Percentiles rank a stretch among this genome's conserved stretches.
Evolutionary conservation across 2,797 vertebrate genomes (phyloP).

Genomic region (Hippoglossus hippoglossus): DNA sequence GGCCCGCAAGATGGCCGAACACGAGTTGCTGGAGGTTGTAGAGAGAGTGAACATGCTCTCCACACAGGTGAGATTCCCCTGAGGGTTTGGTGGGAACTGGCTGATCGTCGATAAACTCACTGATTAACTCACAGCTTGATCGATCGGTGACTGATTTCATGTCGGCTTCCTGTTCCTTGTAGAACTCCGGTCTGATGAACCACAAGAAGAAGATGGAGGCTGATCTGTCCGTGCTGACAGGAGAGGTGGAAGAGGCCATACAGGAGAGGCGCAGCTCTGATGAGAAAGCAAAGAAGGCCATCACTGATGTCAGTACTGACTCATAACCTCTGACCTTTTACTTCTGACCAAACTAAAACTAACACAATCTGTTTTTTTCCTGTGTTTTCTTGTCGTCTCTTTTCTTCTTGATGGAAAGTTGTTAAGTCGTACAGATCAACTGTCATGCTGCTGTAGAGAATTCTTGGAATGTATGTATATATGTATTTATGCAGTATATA

Average conservation of each 20-base stretch:
- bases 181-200: constrained; percentile 65
- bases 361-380: no score
- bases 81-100: neutral
- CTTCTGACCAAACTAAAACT: no score
- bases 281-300: constrained; percentile 75
- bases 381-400: no score
- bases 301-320: constrained; percentile 69
- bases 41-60: constrained; percentile 90
- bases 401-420: no score
- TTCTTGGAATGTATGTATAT: neutral
- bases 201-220: constrained; percentile 75
- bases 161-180: neutral
- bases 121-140: no score
- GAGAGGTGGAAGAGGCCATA: constrained; percentile 67
- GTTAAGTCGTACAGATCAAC: no score
- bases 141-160: neutral
- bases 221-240: constrained; percentile 55
- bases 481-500: no score
- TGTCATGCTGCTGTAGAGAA: no score
- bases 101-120: neutral
- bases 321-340: constrained; percentile 4
- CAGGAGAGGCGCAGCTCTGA: constrained; percentile 59
- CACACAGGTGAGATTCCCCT: constrained; percentile 83
- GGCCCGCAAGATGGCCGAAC: constrained; percentile 88
- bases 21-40: constrained; percentile 88